A percentile compares a stretch with the other conserved stretches of the same genome.
Conservation (phyloP, 2,797 vertebrate genomes). For the Garrulus glandarius region DNA sequence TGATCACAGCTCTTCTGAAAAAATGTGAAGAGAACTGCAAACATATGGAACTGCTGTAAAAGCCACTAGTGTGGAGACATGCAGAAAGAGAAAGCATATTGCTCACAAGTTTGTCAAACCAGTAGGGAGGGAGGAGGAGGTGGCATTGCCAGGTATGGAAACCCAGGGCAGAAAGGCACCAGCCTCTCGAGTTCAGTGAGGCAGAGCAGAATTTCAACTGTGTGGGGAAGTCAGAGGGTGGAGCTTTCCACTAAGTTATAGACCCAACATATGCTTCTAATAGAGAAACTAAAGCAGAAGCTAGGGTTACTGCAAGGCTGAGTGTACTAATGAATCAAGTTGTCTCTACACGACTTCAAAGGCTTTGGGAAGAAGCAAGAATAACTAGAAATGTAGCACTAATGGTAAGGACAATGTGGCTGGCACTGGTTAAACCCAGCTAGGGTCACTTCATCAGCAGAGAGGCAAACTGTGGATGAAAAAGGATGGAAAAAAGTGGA, state of each 20-base stretch:
- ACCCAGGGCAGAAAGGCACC: not conserved
- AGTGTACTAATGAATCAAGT: slow-evolving; percentile 52
- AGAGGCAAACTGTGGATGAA: not conserved
- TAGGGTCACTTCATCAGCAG: not conserved
- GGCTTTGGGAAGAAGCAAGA: slow-evolving; percentile 37
- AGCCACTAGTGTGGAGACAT: not conserved
- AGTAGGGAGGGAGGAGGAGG: not conserved
- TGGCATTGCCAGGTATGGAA: not conserved
- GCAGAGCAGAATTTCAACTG: not conserved
- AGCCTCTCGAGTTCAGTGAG: not conserved
- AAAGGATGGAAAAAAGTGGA: not conserved
- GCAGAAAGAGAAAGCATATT: not conserved
- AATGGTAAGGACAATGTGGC: slow-evolving; percentile 2
- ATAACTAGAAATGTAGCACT: slow-evolving; percentile 61
- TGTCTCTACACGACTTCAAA: slow-evolving; percentile 49
- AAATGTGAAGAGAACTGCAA: not conserved
- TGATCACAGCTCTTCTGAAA: not conserved
- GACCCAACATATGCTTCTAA: slow-evolving; percentile 58
- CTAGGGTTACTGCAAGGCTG: slow-evolving; percentile 44
- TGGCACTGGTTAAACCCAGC: not conserved
- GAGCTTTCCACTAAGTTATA: not conserved
- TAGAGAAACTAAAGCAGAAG: slow-evolving; percentile 42
- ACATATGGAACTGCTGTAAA: not conserved
- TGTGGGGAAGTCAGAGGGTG: not conserved
- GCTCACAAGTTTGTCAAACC: not conserved